Evolutionary conservation across 2,797 vertebrate genomes (phyloP), one percentile per base, ranked within the genome.

Genomic region (Sitta carolinensis): DNA sequence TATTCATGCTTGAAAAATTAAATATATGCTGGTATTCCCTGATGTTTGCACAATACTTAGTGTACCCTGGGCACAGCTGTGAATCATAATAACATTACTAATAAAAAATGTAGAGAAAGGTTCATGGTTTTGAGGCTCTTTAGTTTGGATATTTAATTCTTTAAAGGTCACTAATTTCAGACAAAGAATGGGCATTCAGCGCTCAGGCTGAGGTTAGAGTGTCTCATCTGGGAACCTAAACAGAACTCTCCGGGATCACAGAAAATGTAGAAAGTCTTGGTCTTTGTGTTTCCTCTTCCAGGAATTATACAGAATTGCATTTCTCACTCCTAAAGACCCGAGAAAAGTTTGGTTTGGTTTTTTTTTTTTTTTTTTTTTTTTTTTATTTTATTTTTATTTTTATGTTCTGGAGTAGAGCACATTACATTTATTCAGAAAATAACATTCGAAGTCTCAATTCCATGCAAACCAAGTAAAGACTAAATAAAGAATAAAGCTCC

Each of bases 141-240:
- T 20, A 55, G 32, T 93, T 69, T 75, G 54, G 32, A 16, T 86
- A 52, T 73, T 66, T 75, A 62, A 16, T 92, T 84, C 48, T 78
- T 84, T 76, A 79, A 89, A 93, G 76, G 66, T 87, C 76, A 52
- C 29, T 32, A 57, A 63, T 88, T 93, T 93, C 70, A 52, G 66
- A 30, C 18, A 66, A 78, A 58, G 32, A 21, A n/a, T 52, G 25
- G 34, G 2, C 63, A 47, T 91, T 93, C 48, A 57, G 55, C 73
- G 32, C 12, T 79, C 59, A 13, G 42, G 11, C 36, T 58, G 64
- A 9, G 22, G 74, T 81, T 62, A 38, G 5, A 38, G 5, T 62
- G 3, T 73, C 58, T 92, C 36, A 78, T n/a, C 23, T 88, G 62
- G 19, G 16, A 66, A 66, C 16, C 14, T 75, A 52, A 87, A 74